Evolutionary conservation across 2,888 invertebrate species (phyloP).

Genomic region (Agrotis exclamationis): DNA sequence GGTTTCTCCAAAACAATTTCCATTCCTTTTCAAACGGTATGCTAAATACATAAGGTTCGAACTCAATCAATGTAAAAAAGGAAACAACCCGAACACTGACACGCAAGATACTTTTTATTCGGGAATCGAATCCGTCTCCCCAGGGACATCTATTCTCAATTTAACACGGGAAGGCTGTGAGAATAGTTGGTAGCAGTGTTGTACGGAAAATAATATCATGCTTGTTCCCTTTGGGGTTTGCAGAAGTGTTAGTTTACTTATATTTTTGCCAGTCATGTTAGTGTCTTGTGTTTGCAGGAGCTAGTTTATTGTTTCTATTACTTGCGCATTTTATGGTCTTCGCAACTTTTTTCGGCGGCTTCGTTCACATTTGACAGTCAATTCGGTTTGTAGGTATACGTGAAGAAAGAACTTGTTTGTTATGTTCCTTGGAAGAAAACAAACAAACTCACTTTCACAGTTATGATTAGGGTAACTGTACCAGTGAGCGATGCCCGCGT

Average conservation of each 20-base stretch:
- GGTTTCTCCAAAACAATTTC: not conserved
- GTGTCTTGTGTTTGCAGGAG: no score
- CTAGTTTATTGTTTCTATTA: no score
- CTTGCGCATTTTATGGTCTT: no score
- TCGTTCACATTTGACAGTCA: no score
- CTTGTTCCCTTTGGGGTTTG: not conserved
- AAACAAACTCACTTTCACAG: no score
- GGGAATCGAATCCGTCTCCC: constrained; percentile 60
- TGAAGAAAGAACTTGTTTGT: no score
- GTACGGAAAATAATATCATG: constrained; percentile 18
- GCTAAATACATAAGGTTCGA: constrained; percentile 1
- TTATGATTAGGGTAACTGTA: no score
- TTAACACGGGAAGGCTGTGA: constrained; percentile 45
- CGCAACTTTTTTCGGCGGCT: no score
- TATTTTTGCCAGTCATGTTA: not conserved
- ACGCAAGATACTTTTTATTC: constrained; percentile 51
- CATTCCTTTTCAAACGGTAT: not conserved
- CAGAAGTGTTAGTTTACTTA: constrained; percentile 5
- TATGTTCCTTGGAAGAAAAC: no score
- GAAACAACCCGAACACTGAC: constrained; percentile 33
- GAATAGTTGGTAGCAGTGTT: constrained; percentile 35
- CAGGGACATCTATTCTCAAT: constrained; percentile 52
- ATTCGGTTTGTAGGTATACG: no score
- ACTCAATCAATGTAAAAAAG: constrained; percentile 37
- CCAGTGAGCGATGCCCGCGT: no score